A percentile compares a stretch with the other conserved stretches of the same genome.
Evolutionary conservation across 2,888 invertebrate genomes (phyloP).

Genomic region (Cremastinae sp.): DNA sequence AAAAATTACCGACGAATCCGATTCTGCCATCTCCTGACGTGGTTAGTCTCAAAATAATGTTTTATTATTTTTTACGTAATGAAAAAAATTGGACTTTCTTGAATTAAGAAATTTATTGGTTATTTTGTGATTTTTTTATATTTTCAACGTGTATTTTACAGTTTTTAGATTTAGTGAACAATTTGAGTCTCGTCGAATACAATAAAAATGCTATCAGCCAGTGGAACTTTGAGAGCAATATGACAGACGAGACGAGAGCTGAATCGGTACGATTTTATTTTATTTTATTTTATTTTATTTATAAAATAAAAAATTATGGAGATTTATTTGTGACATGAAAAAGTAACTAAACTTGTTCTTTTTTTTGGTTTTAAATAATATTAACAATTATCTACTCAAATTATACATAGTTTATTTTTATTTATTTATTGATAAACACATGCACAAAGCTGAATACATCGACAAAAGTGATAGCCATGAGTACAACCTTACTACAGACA

Average conservation of each 20-base stretch:
- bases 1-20: conserved; percentile 42
- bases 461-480: no score
- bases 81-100: neutral
- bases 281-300: neutral
- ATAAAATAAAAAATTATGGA: neutral
- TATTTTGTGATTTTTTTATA: neutral
- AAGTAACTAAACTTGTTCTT: no score
- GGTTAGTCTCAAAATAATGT: conserved; percentile 49
- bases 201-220: conserved; percentile 58
- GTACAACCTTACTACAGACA: no score
- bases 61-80: no score
- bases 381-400: no score
- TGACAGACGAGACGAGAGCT: conserved; percentile 52
- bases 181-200: conserved; percentile 56
- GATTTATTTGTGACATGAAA: no score
- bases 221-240: conserved; percentile 64
- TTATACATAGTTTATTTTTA: no score
- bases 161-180: conserved; percentile 59
- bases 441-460: no score
- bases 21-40: conserved; percentile 56
- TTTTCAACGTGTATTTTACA: conserved; percentile 11
- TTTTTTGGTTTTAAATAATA: no score
- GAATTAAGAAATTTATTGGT: neutral
- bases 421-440: no score
- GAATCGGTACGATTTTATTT: conserved; percentile 48